Evolutionary conservation across 2,113 vertebrate genomes (phyloP).

Genomic region (Cheirogaleus medius): DNA sequence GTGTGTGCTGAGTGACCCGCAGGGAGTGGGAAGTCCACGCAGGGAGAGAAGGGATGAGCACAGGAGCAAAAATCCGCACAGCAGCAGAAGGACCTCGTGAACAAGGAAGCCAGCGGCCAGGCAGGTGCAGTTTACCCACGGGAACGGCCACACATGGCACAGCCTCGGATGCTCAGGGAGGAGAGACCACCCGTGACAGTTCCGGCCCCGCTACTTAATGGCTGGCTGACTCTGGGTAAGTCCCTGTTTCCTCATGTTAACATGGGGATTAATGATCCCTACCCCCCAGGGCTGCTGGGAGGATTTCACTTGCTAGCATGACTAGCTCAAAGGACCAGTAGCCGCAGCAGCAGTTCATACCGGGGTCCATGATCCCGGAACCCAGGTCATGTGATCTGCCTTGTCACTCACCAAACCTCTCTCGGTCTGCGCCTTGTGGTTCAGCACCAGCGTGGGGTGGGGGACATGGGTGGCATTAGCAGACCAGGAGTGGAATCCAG

Average conservation of each 20-base stretch:
- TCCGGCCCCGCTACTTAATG: neutral
- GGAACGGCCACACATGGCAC: neutral
- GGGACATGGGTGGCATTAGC: neutral
- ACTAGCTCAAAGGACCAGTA: neutral
- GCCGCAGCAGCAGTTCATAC: neutral
- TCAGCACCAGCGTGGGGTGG: neutral
- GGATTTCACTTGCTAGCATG: neutral
- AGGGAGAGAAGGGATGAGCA: neutral
- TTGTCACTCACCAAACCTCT: neutral
- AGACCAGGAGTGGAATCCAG: neutral
- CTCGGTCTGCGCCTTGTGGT: neutral
- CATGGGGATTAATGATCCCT: neutral
- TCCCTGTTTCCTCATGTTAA: neutral
- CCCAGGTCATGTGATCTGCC: neutral
- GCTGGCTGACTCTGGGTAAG: neutral
- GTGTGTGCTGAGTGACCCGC: neutral
- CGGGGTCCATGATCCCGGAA: neutral
- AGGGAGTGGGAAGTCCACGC: neutral
- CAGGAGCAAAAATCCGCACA: neutral
- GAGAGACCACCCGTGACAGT: neutral
- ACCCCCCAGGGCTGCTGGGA: neutral
- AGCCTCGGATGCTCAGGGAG: neutral
- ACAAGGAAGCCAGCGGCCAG: neutral
- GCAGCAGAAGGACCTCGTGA: neutral
- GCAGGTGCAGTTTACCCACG: neutral